A percentile compares a stretch with the other conserved stretches of the same genome.
Conservation (phyloP, 2,888 invertebrate species). For the Lasiommata megera region DNA sequence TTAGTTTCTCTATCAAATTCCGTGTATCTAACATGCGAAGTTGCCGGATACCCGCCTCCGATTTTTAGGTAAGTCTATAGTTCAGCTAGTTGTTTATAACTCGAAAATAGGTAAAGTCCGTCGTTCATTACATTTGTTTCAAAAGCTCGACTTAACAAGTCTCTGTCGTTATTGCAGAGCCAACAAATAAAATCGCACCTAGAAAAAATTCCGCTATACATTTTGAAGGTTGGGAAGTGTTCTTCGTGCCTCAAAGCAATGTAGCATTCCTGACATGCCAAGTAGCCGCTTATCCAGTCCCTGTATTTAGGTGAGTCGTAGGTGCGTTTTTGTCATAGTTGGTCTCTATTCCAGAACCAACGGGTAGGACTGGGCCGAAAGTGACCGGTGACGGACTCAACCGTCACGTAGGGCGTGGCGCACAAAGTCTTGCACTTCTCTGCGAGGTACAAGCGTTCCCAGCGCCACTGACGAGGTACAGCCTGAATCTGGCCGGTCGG, state of each 20-base stretch:
- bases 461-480: constrained; percentile 89
- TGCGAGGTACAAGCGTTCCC: constrained; percentile 91
- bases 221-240: constrained; percentile 84
- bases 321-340: constrained; percentile 49
- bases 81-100: not conserved
- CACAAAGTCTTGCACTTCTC: constrained; percentile 83
- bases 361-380: constrained; percentile 86
- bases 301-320: constrained; percentile 85
- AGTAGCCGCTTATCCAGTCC: constrained; percentile 86
- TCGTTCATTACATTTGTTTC: not conserved
- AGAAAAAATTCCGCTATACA: constrained; percentile 80
- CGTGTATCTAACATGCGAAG: constrained; percentile 76
- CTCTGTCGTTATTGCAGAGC: constrained; percentile 56
- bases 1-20: constrained; percentile 54
- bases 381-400: constrained; percentile 83
- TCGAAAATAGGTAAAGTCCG: not conserved
- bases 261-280: constrained; percentile 85
- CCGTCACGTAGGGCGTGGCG: constrained; percentile 71
- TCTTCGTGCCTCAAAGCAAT: constrained; percentile 71
- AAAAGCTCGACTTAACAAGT: constrained; percentile 22
- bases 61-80: constrained; percentile 63
- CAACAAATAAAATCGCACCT: constrained; percentile 83
- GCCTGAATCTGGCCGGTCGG: constrained; percentile 50
- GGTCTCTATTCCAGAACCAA: constrained; percentile 82
- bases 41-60: constrained; percentile 78